Base-by-base conservation (phyloP, 2,888 invertebrate genomes). In the Drosophila austrosaltans region DNA sequence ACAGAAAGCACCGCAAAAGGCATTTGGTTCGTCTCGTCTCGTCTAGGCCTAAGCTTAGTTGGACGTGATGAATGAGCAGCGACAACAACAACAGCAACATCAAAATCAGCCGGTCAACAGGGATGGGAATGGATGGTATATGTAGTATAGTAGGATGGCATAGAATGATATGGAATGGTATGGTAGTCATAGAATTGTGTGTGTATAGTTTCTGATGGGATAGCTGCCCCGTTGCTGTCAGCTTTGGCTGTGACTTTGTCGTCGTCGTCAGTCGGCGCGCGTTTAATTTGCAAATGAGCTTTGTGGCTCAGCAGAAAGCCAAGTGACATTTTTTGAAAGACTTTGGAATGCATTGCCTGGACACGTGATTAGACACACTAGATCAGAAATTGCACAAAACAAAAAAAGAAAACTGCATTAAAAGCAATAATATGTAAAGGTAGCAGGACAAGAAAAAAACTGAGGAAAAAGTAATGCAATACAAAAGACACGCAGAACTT, bases 201-300 rank as follows among this genome's bases (percentile, higher is more conserved):
- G 48, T 36, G 36, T 36, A 36, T 36, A 2, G 36, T 8, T 36
- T 16, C 16, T 36, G 36, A 36, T 25, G 48, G 48, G 48, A 48
- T 12, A 48, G 48, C 48, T 48, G 67, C 67, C 60, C 70, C 30
- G 75, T 69, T 72, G 68, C 74, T 74, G 82, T 82, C 85, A 79
- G 85, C 82, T 82, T 82, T 82, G 85, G 83, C 48, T 82, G 79
- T 73, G 79, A 83, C 82, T 83, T 84, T 81, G 82, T 83, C 82
- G 75, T 76, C 78, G 16, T 16, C 16, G 16, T 67, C 72, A 78
- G 58, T 59, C 32, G 75, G 76, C 72, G 63, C 76, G 79, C 84
- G 79, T 77, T 86, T 77, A 86, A 86, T 83, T 84, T 86, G 84
- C 84, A 84, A 87, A 84, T 84, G 80, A 84, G 84, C 82, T 81